Evolutionary conservation across 2,113 vertebrate species (phyloP), one percentile per base, ranked within the genome.

Genomic region (Antechinus flavipes): DNA sequence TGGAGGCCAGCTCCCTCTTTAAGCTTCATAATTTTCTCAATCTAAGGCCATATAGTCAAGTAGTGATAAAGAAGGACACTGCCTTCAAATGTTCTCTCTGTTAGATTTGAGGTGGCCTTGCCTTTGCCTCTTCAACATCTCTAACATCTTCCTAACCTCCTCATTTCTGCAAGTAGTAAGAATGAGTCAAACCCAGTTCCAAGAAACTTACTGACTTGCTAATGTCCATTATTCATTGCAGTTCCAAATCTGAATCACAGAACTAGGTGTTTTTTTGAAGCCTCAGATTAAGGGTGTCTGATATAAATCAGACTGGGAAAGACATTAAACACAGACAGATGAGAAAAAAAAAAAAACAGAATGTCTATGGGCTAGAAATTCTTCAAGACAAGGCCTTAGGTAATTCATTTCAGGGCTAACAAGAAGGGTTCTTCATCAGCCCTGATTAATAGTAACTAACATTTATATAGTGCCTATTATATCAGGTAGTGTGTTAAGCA

Each of bases 171-270:
- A 84, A 22, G 19, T 7, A 84, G n/a, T 84, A n/a, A 84, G 68
- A 84, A 84, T 84, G 68, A 84, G 68, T 84, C 68, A 84, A 84
- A 84, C 35, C 68, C 68, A 84, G 68, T 84, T 84, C 68, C n/a
- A 84, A 84, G 68, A 84, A 84, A 84, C 27, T 19, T 42, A 22
- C 42, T 22, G 6, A 42, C n/a, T 42, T 84, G 68, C 2, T 42
- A 19, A 2, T 84, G n/a, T 42, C n/a, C 68, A 84, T 84, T 42
- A 84, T 84, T 84, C 68, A 84, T 84, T 84, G 16, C n/a, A 84
- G 19, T 19, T 26, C 68, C n/a, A 42, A 84, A 19, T 84, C n/a
- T 84, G 68, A 42, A 42, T 42, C 68, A 84, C 35, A 42, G n/a
- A 84, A 22, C 19, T n/a, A 35, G 68, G n/a, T 76, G 68, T 84